Base-by-base conservation (phyloP, 2,113 vertebrate species). In the Brachypodius melanocephalos region DNA sequence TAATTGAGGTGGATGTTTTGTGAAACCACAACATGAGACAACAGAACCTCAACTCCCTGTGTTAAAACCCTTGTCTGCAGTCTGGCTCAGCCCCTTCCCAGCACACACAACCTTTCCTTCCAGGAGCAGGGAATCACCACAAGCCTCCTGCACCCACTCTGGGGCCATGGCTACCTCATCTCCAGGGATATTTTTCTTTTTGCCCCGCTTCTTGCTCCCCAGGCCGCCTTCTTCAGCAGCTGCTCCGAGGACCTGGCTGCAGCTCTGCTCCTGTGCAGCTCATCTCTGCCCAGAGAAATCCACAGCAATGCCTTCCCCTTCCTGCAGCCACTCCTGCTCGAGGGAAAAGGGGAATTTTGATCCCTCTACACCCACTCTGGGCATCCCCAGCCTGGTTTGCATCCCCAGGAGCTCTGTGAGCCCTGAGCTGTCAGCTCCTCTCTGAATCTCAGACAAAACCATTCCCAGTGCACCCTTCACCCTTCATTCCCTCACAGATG, bases 31-130 rank as follows among this genome's bases (percentile, higher is more conserved):
- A 8, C 11, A 43, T 2, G 22, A 92, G 80, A 49, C 83, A 77
- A 42, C 76, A 54, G 73, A 58, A 74, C 66, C 77, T 14, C 93
- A 78, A 1, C 89, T 51, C 21, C 5, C 48, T 12, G 14, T 7
- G 31, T 18, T 62, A 5, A 77, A 67, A 58, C 5, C 3, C 61
- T 69, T n/a, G 51, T 61, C 55, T n/a, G 86, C 42, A 3, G 67
- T 42, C 36, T 1, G 5, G 54, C 85, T 42, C 75, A 73, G 78
- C 81, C 31, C 9, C 54, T 17, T 19, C 48, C 43, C 55, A 20
- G 38, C 1, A 3, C 15, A 3, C 1, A 16, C 0, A 62, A 31
- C 49, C 78, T 54, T 5, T 52, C 46, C n/a, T 36, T 12, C 38
- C 0, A 5, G 32, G 46, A 29, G 74, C 66, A 38, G 20, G 45